phyloP scores from a whole-genome alignment of 2,888 invertebrate species.

The Erpobdella octoculata region DNA sequence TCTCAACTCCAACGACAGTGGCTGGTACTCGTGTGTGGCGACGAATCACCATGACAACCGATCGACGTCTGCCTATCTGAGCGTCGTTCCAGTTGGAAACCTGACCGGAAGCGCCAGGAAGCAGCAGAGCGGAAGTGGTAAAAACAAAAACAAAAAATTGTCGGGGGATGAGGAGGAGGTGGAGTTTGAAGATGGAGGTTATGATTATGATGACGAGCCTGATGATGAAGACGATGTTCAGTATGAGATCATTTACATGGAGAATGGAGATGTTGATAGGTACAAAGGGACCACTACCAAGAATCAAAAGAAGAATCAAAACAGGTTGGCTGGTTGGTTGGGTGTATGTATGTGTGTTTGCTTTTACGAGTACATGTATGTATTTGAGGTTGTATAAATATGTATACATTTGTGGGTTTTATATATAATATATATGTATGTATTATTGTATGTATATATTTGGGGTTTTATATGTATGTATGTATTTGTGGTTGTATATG shows the following conservation, averaged over 20 bases:
- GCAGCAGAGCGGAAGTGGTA: neutral
- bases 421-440: neutral
- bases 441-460: no score
- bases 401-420: neutral
- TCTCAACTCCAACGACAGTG: conserved; percentile 15
- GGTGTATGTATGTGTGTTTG: no score
- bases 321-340: conserved; percentile 7
- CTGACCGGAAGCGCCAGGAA: neutral
- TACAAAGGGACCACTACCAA: conserved; percentile 3
- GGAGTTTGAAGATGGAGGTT: conserved; percentile 3
- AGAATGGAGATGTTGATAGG: conserved; percentile 21
- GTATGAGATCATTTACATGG: conserved; percentile 23
- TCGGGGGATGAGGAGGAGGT: no score
- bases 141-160: neutral
- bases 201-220: conserved; percentile 13
- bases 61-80: conserved; percentile 18
- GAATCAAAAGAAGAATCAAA: neutral
- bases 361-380: no score
- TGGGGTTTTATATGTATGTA: no score
- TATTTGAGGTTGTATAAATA: no score
- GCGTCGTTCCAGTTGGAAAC: conserved; percentile 13
- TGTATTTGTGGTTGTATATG: neutral
- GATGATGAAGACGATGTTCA: conserved; percentile 8
- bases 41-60: conserved; percentile 15
- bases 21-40: conserved; percentile 23